A percentile compares a stretch with the other conserved stretches of the same genome.
Evolutionary conservation across 2,113 vertebrate species (phyloP).

Genomic region (Syngnathus typhle): DNA sequence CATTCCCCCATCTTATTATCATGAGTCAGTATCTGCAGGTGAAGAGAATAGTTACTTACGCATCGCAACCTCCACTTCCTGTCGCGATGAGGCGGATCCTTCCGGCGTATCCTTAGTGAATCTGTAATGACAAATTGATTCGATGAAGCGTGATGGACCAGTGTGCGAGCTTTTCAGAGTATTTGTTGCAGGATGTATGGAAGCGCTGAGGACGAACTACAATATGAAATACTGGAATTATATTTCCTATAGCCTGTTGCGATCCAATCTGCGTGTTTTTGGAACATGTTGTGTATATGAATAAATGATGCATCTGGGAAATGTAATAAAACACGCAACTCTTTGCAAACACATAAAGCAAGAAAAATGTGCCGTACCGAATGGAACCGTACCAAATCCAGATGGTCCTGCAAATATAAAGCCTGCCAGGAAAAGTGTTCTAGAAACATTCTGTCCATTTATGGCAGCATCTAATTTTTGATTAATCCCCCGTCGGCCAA

Average conservation of each 20-base stretch:
- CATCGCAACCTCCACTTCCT: neutral
- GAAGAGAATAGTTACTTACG: neutral
- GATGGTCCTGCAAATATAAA: neutral
- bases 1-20: neutral
- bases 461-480: neutral
- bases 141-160: neutral
- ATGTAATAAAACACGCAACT: too few relatives aligned
- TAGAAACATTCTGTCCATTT: neutral
- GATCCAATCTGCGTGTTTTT: too few relatives aligned
- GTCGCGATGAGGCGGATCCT: neutral
- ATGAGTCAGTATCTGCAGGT: neutral
- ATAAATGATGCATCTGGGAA: too few relatives aligned
- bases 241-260: too few relatives aligned
- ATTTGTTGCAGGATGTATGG: neutral
- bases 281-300: too few relatives aligned
- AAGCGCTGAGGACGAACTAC: too few relatives aligned
- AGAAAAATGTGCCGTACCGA: too few relatives aligned
- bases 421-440: neutral
- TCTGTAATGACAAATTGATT: neutral
- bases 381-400: neutral
- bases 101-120: neutral
- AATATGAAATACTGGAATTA: too few relatives aligned
- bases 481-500: constrained; percentile 32
- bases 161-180: neutral
- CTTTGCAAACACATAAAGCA: too few relatives aligned